phyloP scores from a whole-genome alignment of 2,888 invertebrate genomes.

The Agrenia bidenticulata region DNA sequence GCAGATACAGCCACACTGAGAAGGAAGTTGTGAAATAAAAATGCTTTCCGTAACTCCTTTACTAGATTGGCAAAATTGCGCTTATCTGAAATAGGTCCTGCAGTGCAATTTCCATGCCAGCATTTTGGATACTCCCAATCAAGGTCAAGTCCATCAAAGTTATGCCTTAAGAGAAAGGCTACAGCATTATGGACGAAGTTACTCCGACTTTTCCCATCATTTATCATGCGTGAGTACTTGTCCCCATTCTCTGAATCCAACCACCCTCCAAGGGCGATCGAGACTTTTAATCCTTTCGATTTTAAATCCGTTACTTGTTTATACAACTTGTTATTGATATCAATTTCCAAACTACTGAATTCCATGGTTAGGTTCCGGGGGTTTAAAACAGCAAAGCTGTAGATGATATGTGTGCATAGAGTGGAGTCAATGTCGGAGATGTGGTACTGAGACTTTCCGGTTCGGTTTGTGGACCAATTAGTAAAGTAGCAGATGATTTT shows the following conservation, averaged over 20 bases:
- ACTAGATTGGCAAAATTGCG: slow-evolving; percentile 73
- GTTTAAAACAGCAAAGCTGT: slow-evolving; percentile 29
- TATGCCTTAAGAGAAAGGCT: slow-evolving; percentile 71
- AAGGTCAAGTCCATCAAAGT: slow-evolving; percentile 81
- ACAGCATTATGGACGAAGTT: slow-evolving; percentile 71
- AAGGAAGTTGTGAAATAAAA: slow-evolving; percentile 41
- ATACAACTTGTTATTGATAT: slow-evolving; percentile 52
- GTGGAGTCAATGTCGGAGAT: slow-evolving; percentile 25
- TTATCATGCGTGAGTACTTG: slow-evolving; percentile 78
- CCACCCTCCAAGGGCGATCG: slow-evolving; percentile 91
- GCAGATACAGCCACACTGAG: slow-evolving; percentile 51
- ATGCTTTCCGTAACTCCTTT: slow-evolving; percentile 43
- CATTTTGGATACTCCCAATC: slow-evolving; percentile 95
- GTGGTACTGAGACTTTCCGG: slow-evolving; percentile 13
- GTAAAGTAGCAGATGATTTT: slow-evolving; percentile 35
- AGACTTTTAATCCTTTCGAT: slow-evolving; percentile 62
- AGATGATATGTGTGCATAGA: slow-evolving; percentile 36
- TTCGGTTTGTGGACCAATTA: slow-evolving; percentile 11
- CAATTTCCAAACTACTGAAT: slow-evolving; percentile 14
- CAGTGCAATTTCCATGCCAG: slow-evolving; percentile 85
- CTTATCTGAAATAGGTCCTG: slow-evolving; percentile 75
- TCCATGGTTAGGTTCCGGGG: slow-evolving; percentile 15
- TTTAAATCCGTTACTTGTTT: slow-evolving; percentile 56
- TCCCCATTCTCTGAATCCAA: slow-evolving; percentile 79
- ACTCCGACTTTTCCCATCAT: slow-evolving; percentile 65